Conservation (phyloP, 2,888 invertebrate species). For the Patella ulyssiponensis region DNA sequence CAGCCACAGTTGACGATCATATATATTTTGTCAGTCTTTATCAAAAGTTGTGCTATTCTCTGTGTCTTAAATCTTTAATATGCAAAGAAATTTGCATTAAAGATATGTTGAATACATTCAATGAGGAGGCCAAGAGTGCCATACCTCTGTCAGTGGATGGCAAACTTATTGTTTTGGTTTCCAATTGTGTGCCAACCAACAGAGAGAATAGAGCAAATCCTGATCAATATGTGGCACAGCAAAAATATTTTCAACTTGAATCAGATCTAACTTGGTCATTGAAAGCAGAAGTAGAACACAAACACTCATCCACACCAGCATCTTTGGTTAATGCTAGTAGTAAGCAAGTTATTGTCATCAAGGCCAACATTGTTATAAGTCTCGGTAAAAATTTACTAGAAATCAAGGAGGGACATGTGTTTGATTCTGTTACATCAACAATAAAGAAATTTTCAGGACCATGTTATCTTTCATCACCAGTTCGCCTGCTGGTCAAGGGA, state of each 20-base stretch:
- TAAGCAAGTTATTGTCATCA: constrained; percentile 19
- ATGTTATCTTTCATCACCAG: constrained; percentile 28
- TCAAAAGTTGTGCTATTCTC: constrained; percentile 12
- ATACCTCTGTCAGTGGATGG: constrained; percentile 18
- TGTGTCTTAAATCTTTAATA: not conserved
- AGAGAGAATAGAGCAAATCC: constrained; percentile 12
- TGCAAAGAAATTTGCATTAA: constrained; percentile 14
- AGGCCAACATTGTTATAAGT: constrained; percentile 24
- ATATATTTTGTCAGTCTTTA: constrained; percentile 20
- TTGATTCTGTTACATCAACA: constrained; percentile 16
- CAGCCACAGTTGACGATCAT: constrained; percentile 8
- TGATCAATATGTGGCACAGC: not conserved
- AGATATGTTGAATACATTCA: constrained; percentile 17
- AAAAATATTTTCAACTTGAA: constrained; percentile 23
- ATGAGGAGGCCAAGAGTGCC: constrained; percentile 20
- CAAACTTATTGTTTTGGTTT: constrained; percentile 21
- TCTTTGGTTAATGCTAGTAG: constrained; percentile 22
- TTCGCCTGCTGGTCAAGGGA: constrained; percentile 26
- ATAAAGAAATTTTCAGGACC: constrained; percentile 29
- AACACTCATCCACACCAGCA: constrained; percentile 22
- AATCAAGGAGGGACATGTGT: constrained; percentile 27
- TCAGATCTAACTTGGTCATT: constrained; percentile 14
- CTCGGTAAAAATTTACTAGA: constrained; percentile 18
- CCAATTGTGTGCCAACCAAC: not conserved
- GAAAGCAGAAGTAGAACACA: constrained; percentile 21